These are phyloP conservation scores for Nudaria mundana DNA, from an alignment of 2,888 invertebrate genomes.

Conservation along the genomic window DNA sequence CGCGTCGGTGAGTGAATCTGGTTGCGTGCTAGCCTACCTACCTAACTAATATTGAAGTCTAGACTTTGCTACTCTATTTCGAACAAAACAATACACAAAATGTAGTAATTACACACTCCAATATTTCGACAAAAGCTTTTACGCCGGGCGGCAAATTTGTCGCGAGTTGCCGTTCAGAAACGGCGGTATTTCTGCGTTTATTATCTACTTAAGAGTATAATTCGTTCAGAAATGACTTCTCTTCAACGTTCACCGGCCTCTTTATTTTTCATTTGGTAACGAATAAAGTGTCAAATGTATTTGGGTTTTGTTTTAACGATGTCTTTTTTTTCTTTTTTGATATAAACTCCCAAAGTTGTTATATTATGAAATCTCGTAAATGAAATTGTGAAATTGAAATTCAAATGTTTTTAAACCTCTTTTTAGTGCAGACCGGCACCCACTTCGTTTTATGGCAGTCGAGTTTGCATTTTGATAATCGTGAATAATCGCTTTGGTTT, in stretches of 20 bases:
- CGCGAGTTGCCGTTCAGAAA: conserved; percentile 16
- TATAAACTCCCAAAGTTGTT: conserved; percentile 20
- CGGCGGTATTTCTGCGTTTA: conserved; percentile 26
- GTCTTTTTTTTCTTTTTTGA: conserved; percentile 19
- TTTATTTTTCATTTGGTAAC: conserved; percentile 37
- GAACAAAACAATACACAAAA: conserved; percentile 8
- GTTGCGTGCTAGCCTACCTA: no score
- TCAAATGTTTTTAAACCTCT: conserved; percentile 11
- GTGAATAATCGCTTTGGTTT: neutral
- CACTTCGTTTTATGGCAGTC: conserved; percentile 17
- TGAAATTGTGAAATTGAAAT: conserved; percentile 18
- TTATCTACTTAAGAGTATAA: conserved; percentile 37
- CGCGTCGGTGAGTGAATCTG: no score
- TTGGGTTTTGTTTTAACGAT: conserved; percentile 34
- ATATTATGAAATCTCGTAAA: conserved; percentile 12
- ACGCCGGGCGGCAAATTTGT: conserved; percentile 18
- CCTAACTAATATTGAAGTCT: no score
- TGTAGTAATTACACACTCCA: conserved; percentile 18
- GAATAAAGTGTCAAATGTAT: conserved; percentile 35
- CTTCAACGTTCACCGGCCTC: conserved; percentile 20
- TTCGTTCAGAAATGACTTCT: conserved; percentile 34
- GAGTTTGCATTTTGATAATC: conserved; percentile 12
- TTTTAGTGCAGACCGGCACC: conserved; percentile 2
- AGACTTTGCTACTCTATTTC: neutral
- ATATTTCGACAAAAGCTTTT: conserved; percentile 21